These are phyloP conservation scores for Montipora sp. DNA, from an alignment of 64 coral and sea anemone species.

Conservation along the genomic window DNA sequence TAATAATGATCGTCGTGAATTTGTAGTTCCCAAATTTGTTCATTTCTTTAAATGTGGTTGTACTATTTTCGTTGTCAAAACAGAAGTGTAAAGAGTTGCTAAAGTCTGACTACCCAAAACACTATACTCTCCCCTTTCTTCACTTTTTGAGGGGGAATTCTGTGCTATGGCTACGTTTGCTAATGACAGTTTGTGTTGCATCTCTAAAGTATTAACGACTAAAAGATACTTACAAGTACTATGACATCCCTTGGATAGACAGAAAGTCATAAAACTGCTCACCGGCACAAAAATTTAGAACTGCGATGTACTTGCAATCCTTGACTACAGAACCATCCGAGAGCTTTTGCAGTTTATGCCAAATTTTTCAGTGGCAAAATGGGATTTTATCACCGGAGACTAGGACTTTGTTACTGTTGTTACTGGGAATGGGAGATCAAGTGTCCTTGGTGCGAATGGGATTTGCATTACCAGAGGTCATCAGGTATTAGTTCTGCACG, in stretches of 20 bases:
- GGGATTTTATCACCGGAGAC: neutral
- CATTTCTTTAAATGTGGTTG: neutral
- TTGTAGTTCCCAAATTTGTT: neutral
- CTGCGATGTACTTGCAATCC: neutral
- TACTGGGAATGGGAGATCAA: too few relatives aligned
- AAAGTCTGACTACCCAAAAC: too few relatives aligned
- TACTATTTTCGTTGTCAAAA: neutral
- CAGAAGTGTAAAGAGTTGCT: neutral
- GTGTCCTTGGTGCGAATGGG: too few relatives aligned
- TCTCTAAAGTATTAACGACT: neutral
- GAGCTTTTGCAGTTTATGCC: neutral
- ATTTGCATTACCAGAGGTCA: too few relatives aligned
- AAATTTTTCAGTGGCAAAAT: neutral
- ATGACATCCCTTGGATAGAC: neutral
- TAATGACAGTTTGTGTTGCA: neutral
- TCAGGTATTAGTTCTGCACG: too few relatives aligned
- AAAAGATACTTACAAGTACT: neutral
- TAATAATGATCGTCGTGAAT: too few relatives aligned
- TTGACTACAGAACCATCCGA: neutral
- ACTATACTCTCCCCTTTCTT: too few relatives aligned
- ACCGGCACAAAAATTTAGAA: neutral
- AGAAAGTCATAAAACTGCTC: neutral
- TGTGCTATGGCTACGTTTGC: neutral
- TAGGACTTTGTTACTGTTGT: too few relatives aligned
- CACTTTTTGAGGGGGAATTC: too few relatives aligned